These are phyloP conservation scores for Acleris literana DNA, from an alignment of 2,888 invertebrate species.

Conservation along the genomic window DNA sequence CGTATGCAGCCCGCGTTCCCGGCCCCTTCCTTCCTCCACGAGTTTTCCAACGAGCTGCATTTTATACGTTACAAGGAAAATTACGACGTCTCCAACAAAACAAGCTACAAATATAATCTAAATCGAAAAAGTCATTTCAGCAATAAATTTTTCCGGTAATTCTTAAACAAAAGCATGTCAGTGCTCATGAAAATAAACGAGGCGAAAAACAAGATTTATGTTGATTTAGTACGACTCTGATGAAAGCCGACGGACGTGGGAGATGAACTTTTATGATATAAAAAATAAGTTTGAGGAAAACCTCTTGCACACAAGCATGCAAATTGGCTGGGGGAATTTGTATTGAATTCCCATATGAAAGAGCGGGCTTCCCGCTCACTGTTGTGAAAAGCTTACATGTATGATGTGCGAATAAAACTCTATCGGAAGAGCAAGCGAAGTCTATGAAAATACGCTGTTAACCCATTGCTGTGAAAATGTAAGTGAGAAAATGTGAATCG, in stretches of 20 bases:
- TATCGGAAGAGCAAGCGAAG: neutral
- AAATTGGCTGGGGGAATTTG: slow-evolving; percentile 63
- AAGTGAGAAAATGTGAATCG: neutral
- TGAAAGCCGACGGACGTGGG: slow-evolving; percentile 34
- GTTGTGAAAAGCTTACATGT: slow-evolving; percentile 10
- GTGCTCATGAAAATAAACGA: slow-evolving; percentile 39
- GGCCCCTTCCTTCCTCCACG: slow-evolving; percentile 44
- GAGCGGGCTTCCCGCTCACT: slow-evolving; percentile 31
- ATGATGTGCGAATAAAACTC: slow-evolving; percentile 1
- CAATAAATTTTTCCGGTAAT: slow-evolving; percentile 31
- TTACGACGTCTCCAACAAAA: slow-evolving; percentile 32
- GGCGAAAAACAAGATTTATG: slow-evolving; percentile 38
- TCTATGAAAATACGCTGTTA: slow-evolving; percentile 3
- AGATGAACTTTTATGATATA: slow-evolving; percentile 48
- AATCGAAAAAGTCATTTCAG: slow-evolving; percentile 33
- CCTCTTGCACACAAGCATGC: slow-evolving; percentile 44
- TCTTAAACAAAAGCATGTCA: slow-evolving; percentile 35
- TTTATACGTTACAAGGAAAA: slow-evolving; percentile 52
- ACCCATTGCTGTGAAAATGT: slow-evolving; percentile 1
- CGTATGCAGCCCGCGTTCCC: slow-evolving; percentile 65
- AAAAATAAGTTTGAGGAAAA: slow-evolving; percentile 54
- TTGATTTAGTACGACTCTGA: slow-evolving; percentile 41
- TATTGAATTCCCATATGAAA: slow-evolving; percentile 54
- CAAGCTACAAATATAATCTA: slow-evolving; percentile 19
- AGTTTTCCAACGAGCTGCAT: slow-evolving; percentile 55